Evolutionary conservation across 1,140 invertebrate species (phyloP).

Genomic region (Heliothis virescens): DNA sequence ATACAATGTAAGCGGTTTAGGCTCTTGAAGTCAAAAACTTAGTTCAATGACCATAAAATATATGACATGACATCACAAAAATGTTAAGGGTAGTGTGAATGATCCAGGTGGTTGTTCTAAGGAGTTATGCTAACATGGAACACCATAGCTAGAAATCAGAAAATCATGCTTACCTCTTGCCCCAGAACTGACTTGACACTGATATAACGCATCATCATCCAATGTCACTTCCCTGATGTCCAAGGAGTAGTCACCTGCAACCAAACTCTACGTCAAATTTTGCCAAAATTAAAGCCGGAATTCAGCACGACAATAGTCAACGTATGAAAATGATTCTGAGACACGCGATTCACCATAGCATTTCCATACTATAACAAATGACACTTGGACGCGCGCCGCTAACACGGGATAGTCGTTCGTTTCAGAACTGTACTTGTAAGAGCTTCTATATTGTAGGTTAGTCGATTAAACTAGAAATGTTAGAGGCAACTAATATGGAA

Average conservation of each 20-base stretch:
- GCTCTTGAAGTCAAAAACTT: not conserved
- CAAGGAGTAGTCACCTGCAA: constrained; percentile 93
- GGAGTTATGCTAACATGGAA: no score
- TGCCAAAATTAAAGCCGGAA: not conserved
- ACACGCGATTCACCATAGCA: no score
- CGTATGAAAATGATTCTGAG: no score
- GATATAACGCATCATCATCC: constrained; percentile 95
- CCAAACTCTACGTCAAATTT: constrained; percentile 39
- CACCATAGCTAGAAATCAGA: no score
- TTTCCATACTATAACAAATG: no score
- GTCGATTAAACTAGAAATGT: no score
- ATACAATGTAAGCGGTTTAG: constrained; percentile 17
- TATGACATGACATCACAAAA: not conserved
- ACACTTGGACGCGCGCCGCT: no score
- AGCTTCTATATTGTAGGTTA: no score
- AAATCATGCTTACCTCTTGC: constrained; percentile 67
- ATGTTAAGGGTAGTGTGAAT: not conserved
- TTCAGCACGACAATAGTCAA: no score
- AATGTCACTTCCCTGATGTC: constrained; percentile 95
- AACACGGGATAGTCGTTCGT: no score
- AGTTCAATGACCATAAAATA: not conserved
- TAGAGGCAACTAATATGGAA: no score
- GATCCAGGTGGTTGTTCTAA: not conserved
- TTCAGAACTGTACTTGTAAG: no score
- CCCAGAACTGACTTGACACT: constrained; percentile 92